A percentile compares a stretch with the other conserved stretches of the same genome.
Evolutionary conservation across 2,113 vertebrate species (phyloP).

Genomic region (Leptodactylus fuscus): DNA sequence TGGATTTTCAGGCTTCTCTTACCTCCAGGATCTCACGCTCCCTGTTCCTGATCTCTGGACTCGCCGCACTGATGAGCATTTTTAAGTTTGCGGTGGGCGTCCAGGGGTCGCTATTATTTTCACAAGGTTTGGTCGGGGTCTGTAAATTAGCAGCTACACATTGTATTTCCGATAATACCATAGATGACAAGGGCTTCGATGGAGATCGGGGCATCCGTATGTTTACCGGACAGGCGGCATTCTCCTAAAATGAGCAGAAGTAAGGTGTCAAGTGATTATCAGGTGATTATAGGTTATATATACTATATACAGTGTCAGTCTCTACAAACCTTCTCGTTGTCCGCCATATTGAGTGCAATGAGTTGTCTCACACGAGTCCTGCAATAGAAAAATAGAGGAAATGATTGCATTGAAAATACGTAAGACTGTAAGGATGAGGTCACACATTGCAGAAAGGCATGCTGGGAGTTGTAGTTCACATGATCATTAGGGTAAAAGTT

Average conservation of each 20-base stretch:
- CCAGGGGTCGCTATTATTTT: conserved; percentile 89
- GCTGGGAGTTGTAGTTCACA: no score
- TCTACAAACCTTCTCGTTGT: conserved; percentile 6
- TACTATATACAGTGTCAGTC: no score
- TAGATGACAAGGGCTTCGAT: conserved; percentile 70
- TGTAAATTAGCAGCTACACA: conserved; percentile 77
- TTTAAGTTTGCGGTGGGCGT: conserved; percentile 96
- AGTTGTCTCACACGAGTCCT: neutral
- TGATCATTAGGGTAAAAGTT: no score
- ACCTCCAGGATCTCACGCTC: conserved; percentile 80
- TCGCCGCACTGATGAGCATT: conserved; percentile 94
- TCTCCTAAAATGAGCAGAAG: conserved; percentile 70
- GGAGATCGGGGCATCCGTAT: conserved; percentile 67
- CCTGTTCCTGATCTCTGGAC: conserved; percentile 91
- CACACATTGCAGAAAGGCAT: no score
- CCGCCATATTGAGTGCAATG: neutral
- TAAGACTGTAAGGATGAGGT: no score
- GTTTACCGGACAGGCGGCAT: conserved; percentile 72
- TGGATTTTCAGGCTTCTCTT: neutral
- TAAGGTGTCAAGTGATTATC: no score
- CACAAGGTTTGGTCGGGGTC: conserved; percentile 86
- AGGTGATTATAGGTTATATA: neutral
- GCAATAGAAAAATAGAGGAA: neutral
- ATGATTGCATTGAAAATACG: no score
- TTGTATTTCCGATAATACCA: conserved; percentile 66